Base-by-base conservation (phyloP, 2,797 vertebrate species). In the Salarias fasciatus region DNA sequence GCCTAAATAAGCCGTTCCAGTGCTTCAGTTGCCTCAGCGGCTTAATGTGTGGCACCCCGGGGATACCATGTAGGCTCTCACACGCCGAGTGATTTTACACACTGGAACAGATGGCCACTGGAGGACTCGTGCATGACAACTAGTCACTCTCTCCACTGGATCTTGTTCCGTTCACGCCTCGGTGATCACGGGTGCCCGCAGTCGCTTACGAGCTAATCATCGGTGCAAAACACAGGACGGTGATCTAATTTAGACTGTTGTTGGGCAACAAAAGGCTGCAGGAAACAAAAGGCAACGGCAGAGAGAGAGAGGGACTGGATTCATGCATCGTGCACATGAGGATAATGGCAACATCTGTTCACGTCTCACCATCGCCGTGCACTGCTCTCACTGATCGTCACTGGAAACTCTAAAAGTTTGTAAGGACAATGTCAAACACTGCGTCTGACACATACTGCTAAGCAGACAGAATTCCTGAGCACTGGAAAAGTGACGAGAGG, bases 141-240 rank as follows among this genome's bases (percentile, higher is more conserved):
- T 47, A 79, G 71, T 85, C 74, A 29, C 52, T 82, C 77, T 79
- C 55, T 38, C 42, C 5, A 12, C 74, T 70, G 65, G 72, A 74
- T 86, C 84, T 76, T 77, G 78, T 81, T 77, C 65, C 44, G 18
- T 68, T 79, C 76, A 75, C 68, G 82, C 83, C 53, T 87, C 83
- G 73, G 66, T 56, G 69, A 84, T 72, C 80, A 72, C 1, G 64
- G 63, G 58, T 11, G 69, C 76, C 81, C 46, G 75, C 68, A 72
- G 79, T 79, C 67, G 75, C 87, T 89, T 76, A 87, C 79, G 86
- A 84, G 85, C 86, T 90, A 86, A 87, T 91, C 89, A 89, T 83
- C 89, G 68, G 84, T 84, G 90, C 80, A 86, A 86, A 86, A 83
- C 89, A 77, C 75, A 69, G 86, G 84, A 88, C 82, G 72, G 69